A percentile compares a stretch with the other conserved stretches of the same genome.
phyloP scores from a whole-genome alignment of 2,797 vertebrate species.

The Sebastolobus altivelis region DNA sequence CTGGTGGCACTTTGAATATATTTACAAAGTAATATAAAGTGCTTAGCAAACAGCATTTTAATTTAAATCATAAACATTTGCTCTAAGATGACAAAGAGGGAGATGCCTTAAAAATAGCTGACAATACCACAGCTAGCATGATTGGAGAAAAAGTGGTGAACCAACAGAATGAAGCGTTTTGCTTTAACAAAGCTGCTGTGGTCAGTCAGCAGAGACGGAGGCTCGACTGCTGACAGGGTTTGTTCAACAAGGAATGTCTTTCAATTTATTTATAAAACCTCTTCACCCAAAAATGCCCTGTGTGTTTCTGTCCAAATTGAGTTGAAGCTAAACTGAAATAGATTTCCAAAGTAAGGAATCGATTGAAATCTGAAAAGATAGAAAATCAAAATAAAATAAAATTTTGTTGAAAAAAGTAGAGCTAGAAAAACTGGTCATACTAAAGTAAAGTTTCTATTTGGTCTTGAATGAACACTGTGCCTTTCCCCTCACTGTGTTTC shows the following conservation, averaged over 20 bases:
- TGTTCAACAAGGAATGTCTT: neutral
- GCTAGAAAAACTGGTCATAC: neutral
- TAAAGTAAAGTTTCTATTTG: no score
- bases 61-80: conserved; percentile 1
- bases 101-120: neutral
- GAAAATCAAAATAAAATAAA: neutral
- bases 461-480: no score
- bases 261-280: neutral
- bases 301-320: neutral
- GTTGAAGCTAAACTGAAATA: neutral
- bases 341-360: neutral
- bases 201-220: conserved; percentile 11
- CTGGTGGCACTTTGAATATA: neutral
- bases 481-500: no score
- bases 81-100: neutral
- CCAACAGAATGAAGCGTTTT: neutral
- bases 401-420: neutral
- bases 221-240: conserved; percentile 1
- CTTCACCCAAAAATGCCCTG: neutral
- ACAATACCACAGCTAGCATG: neutral
- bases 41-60: neutral
- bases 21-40: neutral
- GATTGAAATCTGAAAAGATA: neutral
- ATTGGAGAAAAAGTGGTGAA: neutral
- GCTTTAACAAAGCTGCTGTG: conserved; percentile 6